Evolutionary conservation across 2,113 vertebrate species (phyloP).

Genomic region (Parotia lawesii): DNA sequence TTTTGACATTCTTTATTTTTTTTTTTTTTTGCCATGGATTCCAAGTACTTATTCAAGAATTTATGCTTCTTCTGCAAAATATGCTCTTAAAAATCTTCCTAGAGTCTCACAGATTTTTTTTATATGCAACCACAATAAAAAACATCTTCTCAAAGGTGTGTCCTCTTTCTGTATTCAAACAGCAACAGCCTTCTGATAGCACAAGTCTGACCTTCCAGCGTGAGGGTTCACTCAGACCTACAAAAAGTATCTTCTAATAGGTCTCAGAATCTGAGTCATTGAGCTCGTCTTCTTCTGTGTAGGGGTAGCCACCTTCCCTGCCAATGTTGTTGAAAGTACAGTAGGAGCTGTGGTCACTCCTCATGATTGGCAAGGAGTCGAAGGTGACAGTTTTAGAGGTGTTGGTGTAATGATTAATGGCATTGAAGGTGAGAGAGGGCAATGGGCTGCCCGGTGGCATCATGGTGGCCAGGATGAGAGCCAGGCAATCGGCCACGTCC

Average conservation of each 20-base stretch:
- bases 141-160: constrained; percentile 56
- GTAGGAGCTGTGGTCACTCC: constrained; percentile 87
- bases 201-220: constrained; percentile 42
- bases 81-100: constrained; percentile 69
- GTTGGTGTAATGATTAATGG: constrained; percentile 95
- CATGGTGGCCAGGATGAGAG: constrained; percentile 98
- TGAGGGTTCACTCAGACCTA: neutral
- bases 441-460: constrained; percentile 89
- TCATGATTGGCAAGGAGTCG: constrained; percentile 87
- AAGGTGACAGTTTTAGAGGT: constrained; percentile 94
- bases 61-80: constrained; percentile 73
- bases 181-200: constrained; percentile 26
- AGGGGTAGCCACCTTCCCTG: constrained; percentile 85
- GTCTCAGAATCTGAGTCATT: constrained; percentile 98
- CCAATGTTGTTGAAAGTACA: constrained; percentile 95
- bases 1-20: constrained; percentile 52
- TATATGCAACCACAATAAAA: constrained; percentile 28
- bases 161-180: constrained; percentile 18
- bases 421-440: constrained; percentile 86
- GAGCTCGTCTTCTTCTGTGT: constrained; percentile 89
- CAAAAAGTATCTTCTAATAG: constrained; percentile 78
- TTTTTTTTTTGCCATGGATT: constrained; percentile 48
- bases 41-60: constrained; percentile 68
- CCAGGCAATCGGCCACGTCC: constrained; percentile 97
- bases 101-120: constrained; percentile 53